Percentiles rank a stretch among this genome's conserved stretches.
Evolutionary conservation across 2,113 vertebrate species (phyloP).

Genomic region (Shinisaurus crocodilurus): DNA sequence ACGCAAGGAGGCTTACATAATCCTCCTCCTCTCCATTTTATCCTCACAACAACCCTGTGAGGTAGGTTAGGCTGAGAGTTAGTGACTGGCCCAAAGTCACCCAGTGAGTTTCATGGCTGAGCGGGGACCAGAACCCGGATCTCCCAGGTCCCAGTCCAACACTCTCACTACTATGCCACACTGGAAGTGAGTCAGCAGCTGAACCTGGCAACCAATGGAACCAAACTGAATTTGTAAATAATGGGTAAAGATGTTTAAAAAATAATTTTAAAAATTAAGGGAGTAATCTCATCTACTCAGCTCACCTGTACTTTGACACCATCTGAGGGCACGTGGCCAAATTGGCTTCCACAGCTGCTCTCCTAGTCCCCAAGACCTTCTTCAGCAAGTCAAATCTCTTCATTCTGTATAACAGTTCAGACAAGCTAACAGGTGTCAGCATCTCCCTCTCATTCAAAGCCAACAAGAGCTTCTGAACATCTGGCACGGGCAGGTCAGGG

Average conservation of each 20-base stretch:
- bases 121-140: no score
- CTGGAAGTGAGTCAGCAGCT: neutral
- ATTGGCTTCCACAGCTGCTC: slow-evolving; percentile 70
- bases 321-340: slow-evolving; percentile 55
- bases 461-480: slow-evolving; percentile 69
- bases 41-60: no score
- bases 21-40: no score
- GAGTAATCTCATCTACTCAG: neutral
- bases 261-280: neutral
- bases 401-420: slow-evolving; percentile 82
- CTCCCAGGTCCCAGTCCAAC: no score
- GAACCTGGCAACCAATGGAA: neutral
- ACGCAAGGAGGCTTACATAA: no score
- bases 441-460: slow-evolving; percentile 70
- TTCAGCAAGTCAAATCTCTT: slow-evolving; percentile 88
- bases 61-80: no score
- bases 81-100: no score
- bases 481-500: slow-evolving; percentile 40
- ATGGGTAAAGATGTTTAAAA: rapidly evolving
- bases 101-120: no score
- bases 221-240: neutral
- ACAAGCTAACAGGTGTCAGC: slow-evolving; percentile 63
- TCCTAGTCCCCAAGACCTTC: slow-evolving; percentile 76
- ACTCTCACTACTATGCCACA: no score
- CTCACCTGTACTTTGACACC: slow-evolving; percentile 88